Percentiles rank a stretch among this genome's conserved stretches.
Evolutionary conservation across 1,140 invertebrate genomes (phyloP).

Genomic region (Ceratoteleas bidentatus): DNA sequence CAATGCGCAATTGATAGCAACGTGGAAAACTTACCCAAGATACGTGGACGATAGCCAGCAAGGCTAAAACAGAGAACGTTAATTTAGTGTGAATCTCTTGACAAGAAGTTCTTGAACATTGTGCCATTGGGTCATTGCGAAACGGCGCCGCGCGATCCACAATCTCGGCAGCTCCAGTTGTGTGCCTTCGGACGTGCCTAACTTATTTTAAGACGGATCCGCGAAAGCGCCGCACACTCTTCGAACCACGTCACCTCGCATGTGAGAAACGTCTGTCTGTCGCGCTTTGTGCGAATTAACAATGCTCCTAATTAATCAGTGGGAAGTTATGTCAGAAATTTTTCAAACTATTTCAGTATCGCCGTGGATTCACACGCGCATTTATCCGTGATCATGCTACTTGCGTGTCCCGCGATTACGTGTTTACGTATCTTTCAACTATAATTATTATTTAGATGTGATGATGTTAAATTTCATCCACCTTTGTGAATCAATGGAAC

Average conservation of each 20-base stretch:
- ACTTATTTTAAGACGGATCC: constrained; percentile 41
- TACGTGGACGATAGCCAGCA: constrained; percentile 74
- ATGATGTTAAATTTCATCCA: constrained; percentile 4
- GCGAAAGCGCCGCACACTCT: constrained; percentile 37
- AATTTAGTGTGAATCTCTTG: constrained; percentile 62
- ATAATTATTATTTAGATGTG: constrained; percentile 29
- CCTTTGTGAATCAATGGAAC: constrained; percentile 8
- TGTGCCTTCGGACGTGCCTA: constrained; percentile 47
- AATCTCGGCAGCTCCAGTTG: constrained; percentile 54
- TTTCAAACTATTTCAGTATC: constrained; percentile 74
- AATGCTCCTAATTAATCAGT: constrained; percentile 79
- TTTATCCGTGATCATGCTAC: constrained; percentile 48
- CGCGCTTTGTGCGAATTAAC: constrained; percentile 68
- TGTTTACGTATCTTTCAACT: constrained; percentile 45
- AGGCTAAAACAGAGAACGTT: constrained; percentile 75
- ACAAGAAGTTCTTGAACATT: constrained; percentile 59
- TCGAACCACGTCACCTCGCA: constrained; percentile 19
- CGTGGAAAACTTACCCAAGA: constrained; percentile 73
- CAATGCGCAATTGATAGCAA: background rate
- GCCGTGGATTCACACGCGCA: constrained; percentile 70
- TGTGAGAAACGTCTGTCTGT: constrained; percentile 58
- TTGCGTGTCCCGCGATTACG: constrained; percentile 54
- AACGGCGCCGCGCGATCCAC: constrained; percentile 57
- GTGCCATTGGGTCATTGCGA: constrained; percentile 66
- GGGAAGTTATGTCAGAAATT: constrained; percentile 79